A percentile compares a stretch with the other conserved stretches of the same genome.
These are phyloP conservation scores for Antidorcas marsupialis DNA, from an alignment of 2,113 vertebrate genomes.

Conservation along the genomic window DNA sequence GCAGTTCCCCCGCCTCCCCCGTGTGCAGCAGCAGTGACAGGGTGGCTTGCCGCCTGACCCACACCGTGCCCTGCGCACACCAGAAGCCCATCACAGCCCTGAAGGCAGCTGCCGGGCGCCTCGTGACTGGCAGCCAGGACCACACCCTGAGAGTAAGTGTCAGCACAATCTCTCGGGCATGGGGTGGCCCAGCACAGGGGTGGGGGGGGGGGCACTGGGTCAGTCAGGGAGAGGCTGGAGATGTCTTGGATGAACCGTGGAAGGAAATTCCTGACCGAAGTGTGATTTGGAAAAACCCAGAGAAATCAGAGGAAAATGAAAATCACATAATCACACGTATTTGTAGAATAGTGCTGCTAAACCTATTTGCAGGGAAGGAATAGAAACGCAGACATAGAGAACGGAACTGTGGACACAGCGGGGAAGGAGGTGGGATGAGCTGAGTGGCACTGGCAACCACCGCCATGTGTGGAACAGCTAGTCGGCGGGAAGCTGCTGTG, in stretches of 20 bases:
- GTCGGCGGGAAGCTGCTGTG: not conserved
- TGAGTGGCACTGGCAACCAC: fast-evolving
- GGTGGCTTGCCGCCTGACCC: slow-evolving; percentile 89
- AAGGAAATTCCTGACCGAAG: not conserved
- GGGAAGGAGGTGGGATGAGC: not conserved
- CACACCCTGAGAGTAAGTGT: slow-evolving; percentile 90
- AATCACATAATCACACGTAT: not conserved
- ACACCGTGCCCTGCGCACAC: slow-evolving; percentile 94
- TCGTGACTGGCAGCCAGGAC: slow-evolving; percentile 97
- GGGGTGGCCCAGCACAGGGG: not conserved
- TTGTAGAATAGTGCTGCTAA: not conserved
- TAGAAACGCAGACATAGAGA: not conserved
- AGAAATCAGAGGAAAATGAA: not conserved
- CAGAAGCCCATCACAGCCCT: slow-evolving; percentile 98
- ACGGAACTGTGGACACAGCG: not conserved
- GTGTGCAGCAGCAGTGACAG: slow-evolving; percentile 86
- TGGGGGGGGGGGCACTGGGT: not conserved
- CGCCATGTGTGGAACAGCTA: no score
- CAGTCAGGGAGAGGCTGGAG: not conserved
- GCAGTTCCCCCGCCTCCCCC: slow-evolving; percentile 82
- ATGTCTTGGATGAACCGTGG: not conserved
- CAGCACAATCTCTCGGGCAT: fast-evolving
- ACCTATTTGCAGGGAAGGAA: not conserved
- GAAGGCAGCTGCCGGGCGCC: slow-evolving; percentile 90
- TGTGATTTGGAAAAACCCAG: not conserved